These are phyloP conservation scores for Ectemnius cavifrons DNA, from an alignment of 2,888 invertebrate species.

Conservation along the genomic window DNA sequence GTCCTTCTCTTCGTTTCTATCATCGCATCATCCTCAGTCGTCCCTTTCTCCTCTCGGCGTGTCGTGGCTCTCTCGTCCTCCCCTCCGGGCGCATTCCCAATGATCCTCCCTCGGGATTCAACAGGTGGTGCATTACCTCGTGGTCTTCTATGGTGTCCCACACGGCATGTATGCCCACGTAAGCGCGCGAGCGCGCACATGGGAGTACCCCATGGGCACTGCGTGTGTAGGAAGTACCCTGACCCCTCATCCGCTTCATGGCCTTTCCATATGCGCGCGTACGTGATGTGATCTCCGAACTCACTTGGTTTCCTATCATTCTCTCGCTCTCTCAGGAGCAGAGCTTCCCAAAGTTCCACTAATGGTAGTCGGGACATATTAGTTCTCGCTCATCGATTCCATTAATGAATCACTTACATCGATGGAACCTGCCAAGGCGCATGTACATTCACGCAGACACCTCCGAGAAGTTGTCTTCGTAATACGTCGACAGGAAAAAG, in stretches of 20 bases:
- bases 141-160: conserved; percentile 56
- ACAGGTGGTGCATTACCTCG: conserved; percentile 69
- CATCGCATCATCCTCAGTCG: conserved; percentile 20
- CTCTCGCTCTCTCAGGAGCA: conserved; percentile 1
- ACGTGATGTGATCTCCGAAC: conserved; percentile 59
- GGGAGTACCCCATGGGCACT: conserved; percentile 51
- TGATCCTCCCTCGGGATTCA: conserved; percentile 61
- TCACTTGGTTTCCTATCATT: conserved; percentile 29
- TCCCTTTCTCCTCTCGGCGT: conserved; percentile 12
- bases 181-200: conserved; percentile 48
- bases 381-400: no score
- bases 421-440: neutral
- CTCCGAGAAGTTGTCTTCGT: no score
- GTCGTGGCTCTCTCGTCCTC: conserved; percentile 30
- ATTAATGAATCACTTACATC: no score
- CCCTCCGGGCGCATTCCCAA: conserved; percentile 33
- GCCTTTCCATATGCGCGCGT: conserved; percentile 67
- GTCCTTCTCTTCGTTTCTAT: conserved; percentile 16
- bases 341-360: conserved; percentile 7
- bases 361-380: neutral
- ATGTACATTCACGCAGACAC: neutral
- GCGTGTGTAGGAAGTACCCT: conserved; percentile 74
- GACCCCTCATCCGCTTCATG: conserved; percentile 75
- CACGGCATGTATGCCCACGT: conserved; percentile 56
- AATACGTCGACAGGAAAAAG: no score